These are phyloP conservation scores for Mus caroli DNA, from an alignment of 2,797 vertebrate genomes.

Conservation along the genomic window DNA sequence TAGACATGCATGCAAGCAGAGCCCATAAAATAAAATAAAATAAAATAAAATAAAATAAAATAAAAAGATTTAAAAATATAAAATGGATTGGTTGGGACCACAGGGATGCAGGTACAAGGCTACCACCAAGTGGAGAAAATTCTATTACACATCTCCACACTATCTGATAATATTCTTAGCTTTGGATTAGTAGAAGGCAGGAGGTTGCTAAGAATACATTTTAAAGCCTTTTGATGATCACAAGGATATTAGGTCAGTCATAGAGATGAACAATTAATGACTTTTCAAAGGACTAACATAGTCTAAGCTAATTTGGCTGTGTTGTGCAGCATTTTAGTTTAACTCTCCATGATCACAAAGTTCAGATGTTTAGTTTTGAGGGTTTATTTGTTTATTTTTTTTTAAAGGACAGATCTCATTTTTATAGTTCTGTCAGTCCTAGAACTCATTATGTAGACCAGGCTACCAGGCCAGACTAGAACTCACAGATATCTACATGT, in stretches of 20 bases:
- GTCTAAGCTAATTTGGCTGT: background rate
- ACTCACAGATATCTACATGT: background rate
- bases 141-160: no score
- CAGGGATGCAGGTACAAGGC: background rate
- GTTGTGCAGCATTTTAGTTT: background rate
- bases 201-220: background rate
- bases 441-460: background rate
- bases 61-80: background rate
- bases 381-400: no score
- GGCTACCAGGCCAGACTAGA: background rate
- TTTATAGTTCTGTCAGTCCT: background rate
- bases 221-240: background rate
- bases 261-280: no score
- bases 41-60: background rate
- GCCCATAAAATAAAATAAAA: background rate
- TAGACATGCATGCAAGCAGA: background rate
- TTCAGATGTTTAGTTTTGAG: background rate
- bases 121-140: background rate
- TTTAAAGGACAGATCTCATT: background rate
- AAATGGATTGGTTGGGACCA: background rate
- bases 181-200: background rate
- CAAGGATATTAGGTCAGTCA: background rate
- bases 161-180: background rate
- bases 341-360: background rate
- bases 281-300: background rate